Evolutionary conservation across 2,888 invertebrate species (phyloP).

Genomic region (Dynastes grantii): DNA sequence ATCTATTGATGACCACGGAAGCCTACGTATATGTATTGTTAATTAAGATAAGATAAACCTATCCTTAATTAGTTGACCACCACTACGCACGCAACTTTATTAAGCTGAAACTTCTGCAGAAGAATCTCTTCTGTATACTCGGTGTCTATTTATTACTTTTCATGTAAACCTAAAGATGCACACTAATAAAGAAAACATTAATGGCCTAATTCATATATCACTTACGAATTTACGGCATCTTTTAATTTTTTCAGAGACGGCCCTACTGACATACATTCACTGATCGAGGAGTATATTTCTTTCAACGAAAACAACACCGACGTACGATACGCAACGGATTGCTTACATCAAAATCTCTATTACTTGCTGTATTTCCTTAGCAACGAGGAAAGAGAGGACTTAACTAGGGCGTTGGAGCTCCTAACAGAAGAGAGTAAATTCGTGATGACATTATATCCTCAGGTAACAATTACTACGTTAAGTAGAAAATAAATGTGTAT

Average conservation of each 20-base stretch:
- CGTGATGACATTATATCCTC: conserved; percentile 47
- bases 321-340: conserved; percentile 68
- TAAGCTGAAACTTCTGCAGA: too few species aligned
- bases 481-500: background rate
- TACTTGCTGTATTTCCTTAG: conserved; percentile 54
- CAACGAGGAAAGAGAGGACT: conserved; percentile 10
- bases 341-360: conserved; percentile 69
- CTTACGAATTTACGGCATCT: too few species aligned
- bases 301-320: conserved; percentile 44
- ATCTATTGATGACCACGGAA: too few species aligned
- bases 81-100: too few species aligned
- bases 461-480: conserved; percentile 44
- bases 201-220: too few species aligned
- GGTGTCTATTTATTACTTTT: too few species aligned
- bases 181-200: too few species aligned
- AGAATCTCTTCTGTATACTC: too few species aligned
- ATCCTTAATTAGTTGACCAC: too few species aligned
- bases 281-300: conserved; percentile 60
- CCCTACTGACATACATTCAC: conserved; percentile 56
- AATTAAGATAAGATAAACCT: too few species aligned
- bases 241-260: conserved; percentile 60
- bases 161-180: too few species aligned
- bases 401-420: conserved; percentile 10
- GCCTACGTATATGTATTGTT: too few species aligned
- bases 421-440: conserved; percentile 10